These are phyloP conservation scores for Octopus sinensis DNA, from an alignment of 1,140 invertebrate species.

Conservation along the genomic window DNA sequence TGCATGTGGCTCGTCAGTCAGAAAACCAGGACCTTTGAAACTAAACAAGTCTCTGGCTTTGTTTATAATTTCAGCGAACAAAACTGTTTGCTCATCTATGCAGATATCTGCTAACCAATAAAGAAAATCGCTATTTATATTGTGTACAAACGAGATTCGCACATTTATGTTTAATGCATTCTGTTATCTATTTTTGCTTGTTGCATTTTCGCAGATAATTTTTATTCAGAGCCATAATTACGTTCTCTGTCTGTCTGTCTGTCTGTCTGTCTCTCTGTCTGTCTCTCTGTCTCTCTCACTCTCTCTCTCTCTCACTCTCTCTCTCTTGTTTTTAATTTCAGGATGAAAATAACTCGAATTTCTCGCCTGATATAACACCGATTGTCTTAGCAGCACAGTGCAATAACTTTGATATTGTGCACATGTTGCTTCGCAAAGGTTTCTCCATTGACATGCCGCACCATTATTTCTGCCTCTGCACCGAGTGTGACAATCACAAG, in stretches of 20 bases:
- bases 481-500: constrained; percentile 58
- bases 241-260: not conserved
- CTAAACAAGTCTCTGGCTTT: too few species aligned
- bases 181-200: too few species aligned
- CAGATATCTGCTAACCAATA: too few species aligned
- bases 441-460: constrained; percentile 59
- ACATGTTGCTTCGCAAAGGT: constrained; percentile 47
- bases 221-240: not conserved
- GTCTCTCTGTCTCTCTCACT: not conserved
- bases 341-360: constrained; percentile 75
- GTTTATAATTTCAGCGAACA: too few species aligned
- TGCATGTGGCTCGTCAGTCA: too few species aligned
- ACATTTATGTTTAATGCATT: too few species aligned
- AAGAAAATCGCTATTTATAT: too few species aligned
- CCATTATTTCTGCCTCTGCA: constrained; percentile 61
- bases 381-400: constrained; percentile 46
- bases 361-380: constrained; percentile 44
- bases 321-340: not conserved
- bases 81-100: too few species aligned
- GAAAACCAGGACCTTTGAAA: too few species aligned
- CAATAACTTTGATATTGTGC: constrained; percentile 49
- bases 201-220: too few species aligned
- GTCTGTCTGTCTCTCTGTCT: not conserved
- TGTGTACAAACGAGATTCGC: too few species aligned
- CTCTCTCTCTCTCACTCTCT: not conserved